phyloP scores from a whole-genome alignment of 2,888 invertebrate species.

The Xestia sexstrigata region DNA sequence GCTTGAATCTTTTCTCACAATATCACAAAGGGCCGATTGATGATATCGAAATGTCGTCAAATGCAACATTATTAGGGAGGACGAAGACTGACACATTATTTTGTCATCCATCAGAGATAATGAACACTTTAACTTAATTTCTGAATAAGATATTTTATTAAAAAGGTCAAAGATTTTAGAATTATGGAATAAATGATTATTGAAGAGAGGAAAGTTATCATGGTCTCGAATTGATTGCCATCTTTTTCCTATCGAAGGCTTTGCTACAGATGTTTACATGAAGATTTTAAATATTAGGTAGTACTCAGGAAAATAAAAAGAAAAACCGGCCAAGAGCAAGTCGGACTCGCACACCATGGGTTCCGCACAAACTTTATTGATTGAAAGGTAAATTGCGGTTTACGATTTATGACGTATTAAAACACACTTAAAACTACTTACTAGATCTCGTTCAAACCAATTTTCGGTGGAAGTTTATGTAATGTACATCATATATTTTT shows the following conservation, averaged over 20 bases:
- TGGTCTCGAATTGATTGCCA: neutral
- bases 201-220: slow-evolving; percentile 21
- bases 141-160: neutral
- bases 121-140: slow-evolving; percentile 22
- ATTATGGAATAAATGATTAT: slow-evolving; percentile 3
- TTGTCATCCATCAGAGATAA: slow-evolving; percentile 21
- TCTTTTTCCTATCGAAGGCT: neutral
- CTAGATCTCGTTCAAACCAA: no score
- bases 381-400: no score
- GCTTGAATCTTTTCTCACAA: neutral
- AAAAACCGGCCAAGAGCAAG: no score
- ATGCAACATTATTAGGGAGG: neutral
- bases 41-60: slow-evolving; percentile 3
- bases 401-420: no score
- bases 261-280: neutral
- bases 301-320: neutral
- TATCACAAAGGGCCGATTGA: slow-evolving; percentile 29
- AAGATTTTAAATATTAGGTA: neutral
- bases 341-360: no score
- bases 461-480: no score
- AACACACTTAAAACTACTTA: no score
- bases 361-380: no score
- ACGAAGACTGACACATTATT: slow-evolving; percentile 13
- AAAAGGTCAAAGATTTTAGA: slow-evolving; percentile 8
- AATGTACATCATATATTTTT: no score